Percentiles rank a stretch among this genome's conserved stretches.
phyloP scores from a whole-genome alignment of 2,888 invertebrate species.

The Meliscaeva auricollis region DNA sequence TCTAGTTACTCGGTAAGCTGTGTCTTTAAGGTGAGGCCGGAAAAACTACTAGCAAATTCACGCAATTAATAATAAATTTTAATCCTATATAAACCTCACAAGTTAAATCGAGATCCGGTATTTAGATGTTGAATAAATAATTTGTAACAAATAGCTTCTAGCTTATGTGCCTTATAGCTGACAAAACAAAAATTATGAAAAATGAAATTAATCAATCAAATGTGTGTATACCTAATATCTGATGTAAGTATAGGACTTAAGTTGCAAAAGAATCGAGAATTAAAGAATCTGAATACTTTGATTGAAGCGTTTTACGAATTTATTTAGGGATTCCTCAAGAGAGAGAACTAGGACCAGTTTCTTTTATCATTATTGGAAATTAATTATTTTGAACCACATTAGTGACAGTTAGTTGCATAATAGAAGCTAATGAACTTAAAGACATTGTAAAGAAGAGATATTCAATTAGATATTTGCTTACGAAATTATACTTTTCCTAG shows the following conservation, averaged over 20 bases:
- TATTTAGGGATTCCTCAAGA: not conserved
- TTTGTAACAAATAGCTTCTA: slow-evolving; percentile 10
- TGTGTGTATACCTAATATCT: not conserved
- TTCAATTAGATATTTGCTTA: no score
- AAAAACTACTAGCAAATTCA: not conserved
- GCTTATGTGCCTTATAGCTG: not conserved
- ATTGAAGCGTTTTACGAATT: not conserved
- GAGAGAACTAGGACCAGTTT: not conserved
- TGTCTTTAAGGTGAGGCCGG: slow-evolving; percentile 35
- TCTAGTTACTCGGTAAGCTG: slow-evolving; percentile 33
- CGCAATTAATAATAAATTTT: slow-evolving; percentile 5
- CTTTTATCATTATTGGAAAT: not conserved
- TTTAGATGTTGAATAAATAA: slow-evolving; percentile 15
- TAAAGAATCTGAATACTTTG: not conserved
- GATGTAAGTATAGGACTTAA: not conserved
- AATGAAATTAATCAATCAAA: slow-evolving; percentile 1
- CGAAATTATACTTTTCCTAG: no score
- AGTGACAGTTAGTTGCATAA: no score
- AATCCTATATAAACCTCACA: not conserved
- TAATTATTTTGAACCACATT: not conserved
- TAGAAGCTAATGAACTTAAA: no score
- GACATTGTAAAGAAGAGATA: no score
- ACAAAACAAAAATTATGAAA: not conserved
- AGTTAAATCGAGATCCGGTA: slow-evolving; percentile 17
- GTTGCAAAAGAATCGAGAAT: not conserved